Conservation (phyloP, 2,797 vertebrate species). For the Poeciliopsis turneri region DNA sequence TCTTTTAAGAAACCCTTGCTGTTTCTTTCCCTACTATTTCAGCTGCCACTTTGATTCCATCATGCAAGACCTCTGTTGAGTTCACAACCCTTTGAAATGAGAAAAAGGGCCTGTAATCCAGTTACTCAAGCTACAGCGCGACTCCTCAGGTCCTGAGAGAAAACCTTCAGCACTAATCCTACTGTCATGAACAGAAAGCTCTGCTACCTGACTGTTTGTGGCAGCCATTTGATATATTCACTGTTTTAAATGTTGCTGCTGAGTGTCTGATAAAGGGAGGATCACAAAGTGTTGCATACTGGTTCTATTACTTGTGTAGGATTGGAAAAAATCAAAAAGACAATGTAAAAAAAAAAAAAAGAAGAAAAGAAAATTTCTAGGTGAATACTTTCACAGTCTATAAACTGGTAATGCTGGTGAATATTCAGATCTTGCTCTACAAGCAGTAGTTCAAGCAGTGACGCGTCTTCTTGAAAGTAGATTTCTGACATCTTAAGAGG, state of each 20-base stretch:
- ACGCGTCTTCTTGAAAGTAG: not conserved
- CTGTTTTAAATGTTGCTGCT: constrained; percentile 63
- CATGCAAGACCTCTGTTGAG: constrained; percentile 92
- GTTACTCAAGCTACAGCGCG: constrained; percentile 85
- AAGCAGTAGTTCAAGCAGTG: not conserved
- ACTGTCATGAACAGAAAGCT: constrained; percentile 64
- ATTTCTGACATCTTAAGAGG: not conserved
- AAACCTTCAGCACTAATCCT: constrained; percentile 76
- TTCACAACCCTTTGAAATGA: constrained; percentile 96
- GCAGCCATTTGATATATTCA: constrained; percentile 74
- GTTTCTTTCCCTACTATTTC: constrained; percentile 78
- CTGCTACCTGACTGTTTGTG: constrained; percentile 74
- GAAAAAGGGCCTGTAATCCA: constrained; percentile 93
- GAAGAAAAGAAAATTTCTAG: constrained; percentile 13
- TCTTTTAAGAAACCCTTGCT: constrained; percentile 82
- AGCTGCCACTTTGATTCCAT: constrained; percentile 99
- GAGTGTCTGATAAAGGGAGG: constrained; percentile 43
- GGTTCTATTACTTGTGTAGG: constrained; percentile 43
- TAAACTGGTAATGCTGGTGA: not conserved
- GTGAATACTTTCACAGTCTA: not conserved
- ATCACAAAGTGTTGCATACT: constrained; percentile 50
- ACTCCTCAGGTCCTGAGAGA: constrained; percentile 84
- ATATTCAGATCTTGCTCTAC: not conserved
- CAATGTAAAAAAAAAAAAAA: constrained; percentile 9
- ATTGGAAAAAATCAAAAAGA: constrained; percentile 45